Base-by-base conservation (phyloP, 2,888 invertebrate species). In the Uloborus plumipes region DNA sequence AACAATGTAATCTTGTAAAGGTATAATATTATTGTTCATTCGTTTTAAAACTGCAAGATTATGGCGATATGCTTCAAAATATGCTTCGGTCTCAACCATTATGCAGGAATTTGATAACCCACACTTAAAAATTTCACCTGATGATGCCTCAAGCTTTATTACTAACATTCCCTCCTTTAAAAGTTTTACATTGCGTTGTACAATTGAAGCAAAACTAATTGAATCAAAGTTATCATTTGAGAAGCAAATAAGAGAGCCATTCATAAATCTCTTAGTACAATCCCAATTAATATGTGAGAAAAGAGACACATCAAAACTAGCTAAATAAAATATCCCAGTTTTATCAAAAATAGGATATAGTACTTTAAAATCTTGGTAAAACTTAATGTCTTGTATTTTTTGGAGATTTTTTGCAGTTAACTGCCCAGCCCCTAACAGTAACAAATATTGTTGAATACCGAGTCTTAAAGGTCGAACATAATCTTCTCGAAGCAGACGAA, bases 31-130 rank as follows among this genome's bases (percentile, higher is more conserved):
- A 22, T 90, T 87, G 53, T 89, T 89, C 70, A 93, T 91, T 0
- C 89, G 89, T 87, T 94, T 92, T 26, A 96, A 88, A n/a, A 93
- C 93, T 85, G 90, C 91, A 75, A 94, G 89, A 0, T 94, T 94
- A 87, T 93, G 92, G 84, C 93, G 91, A 87, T 95, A 95, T 0
- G 95, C 94, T 87, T 95, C 95, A 88, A 95, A 95, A 88, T 93
- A 96, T 0, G 94, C 92, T 67, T 92, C 92, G 69, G 94, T 93
- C 88, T 95, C 94, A 3, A 94, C 91, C 94, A 95, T 93, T 0
- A 92, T 87, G 82, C 91, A 79, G 3, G 4, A 61, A 22, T 26
- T 61, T 59, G 39, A 55, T 22, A 61, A 22, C 2, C 16, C 15
- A 16, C 72, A 18, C 61, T 61, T 79, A 20, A 79, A 59, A 11